Evolutionary conservation across 2,113 vertebrate genomes (phyloP), one percentile per base, ranked within the genome.

Genomic region (Hemicordylus capensis): DNA sequence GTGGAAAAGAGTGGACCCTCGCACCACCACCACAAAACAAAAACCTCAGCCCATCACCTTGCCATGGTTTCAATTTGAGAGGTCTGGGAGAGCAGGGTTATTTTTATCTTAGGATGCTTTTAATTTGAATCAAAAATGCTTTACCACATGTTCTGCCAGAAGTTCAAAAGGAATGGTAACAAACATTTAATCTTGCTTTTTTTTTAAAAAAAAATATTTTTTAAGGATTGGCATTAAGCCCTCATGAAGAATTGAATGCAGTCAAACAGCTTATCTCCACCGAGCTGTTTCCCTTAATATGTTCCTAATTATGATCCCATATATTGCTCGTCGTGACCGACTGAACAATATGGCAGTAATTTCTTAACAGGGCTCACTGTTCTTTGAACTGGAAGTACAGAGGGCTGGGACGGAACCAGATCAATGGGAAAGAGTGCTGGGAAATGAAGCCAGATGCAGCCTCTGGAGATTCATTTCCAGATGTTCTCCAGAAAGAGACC

Each of bases 101-200:
- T 97, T 97, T 97, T 97, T 97, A 96, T 97, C 95, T 93, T 93
- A 96, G 97, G 97, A 97, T 97, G 97, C 95, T 97, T 97, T 97
- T 96, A 96, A 97, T 97, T 97, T 97, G 94, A 96, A 95, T 95
- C 88, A 97, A 95, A 95, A 96, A 96, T 96, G 94, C 95, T 95
- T 96, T 96, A 95, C 96, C 97, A 97, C 95, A 97, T 97, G 96
- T 97, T 96, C 95, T 95, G 95, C 95, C 95, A 96, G 94, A 93
- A 96, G 96, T 97, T 97, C 97, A 97, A 97, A 97, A 96, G 95
- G 93, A 95, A 79, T 94, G 95, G 96, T 96, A 96, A 97, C 95
- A 96, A 97, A 97, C 95, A 96, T 96, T 96, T 96, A 96, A 96
- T 96, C 95, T 96, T 96, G 96, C 96, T 94, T 11, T 31, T 19